A percentile compares a stretch with the other conserved stretches of the same genome.
Evolutionary conservation across 2,888 invertebrate genomes (phyloP).

Genomic region (Caenorhabditis auriculariae): DNA sequence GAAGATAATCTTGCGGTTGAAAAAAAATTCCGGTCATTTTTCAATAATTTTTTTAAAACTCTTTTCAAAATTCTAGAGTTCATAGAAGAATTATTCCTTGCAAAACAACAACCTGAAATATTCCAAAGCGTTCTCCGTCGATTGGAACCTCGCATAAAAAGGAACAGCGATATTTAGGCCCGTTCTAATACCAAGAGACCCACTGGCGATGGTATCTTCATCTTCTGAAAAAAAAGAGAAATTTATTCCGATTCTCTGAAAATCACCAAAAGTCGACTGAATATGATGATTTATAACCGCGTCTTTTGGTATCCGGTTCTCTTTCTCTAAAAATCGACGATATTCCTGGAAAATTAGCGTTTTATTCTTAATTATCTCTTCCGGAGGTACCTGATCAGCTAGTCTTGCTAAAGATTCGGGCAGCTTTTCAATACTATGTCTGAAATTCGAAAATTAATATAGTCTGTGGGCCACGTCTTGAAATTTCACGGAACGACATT

Average conservation of each 20-base stretch:
- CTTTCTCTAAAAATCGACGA: conserved; percentile 40
- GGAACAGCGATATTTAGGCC: conserved; percentile 55
- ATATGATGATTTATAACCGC: conserved; percentile 38
- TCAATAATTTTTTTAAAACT: neutral
- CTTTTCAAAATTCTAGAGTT: neutral
- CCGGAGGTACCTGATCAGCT: conserved; percentile 11
- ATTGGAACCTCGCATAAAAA: conserved; percentile 42
- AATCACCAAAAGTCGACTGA: conserved; percentile 17
- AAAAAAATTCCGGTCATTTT: conserved; percentile 1
- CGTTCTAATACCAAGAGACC: conserved; percentile 48
- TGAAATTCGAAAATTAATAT: conserved; percentile 1
- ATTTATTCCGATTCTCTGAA: neutral
- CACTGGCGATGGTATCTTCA: conserved; percentile 49
- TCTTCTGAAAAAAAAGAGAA: conserved; percentile 23
- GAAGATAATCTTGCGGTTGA: too few species aligned
- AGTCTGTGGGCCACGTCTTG: too few species aligned
- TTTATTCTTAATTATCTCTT: too few species aligned
- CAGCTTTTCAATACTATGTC: conserved; percentile 10
- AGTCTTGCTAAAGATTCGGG: conserved; percentile 7
- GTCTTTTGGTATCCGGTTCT: conserved; percentile 43
- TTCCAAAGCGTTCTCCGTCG: conserved; percentile 40
- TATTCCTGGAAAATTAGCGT: too few species aligned
- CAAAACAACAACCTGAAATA: conserved; percentile 41
- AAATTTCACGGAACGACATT: too few species aligned
- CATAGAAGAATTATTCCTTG: neutral